These are phyloP conservation scores for Adelosebastes latens DNA, from an alignment of 2,797 vertebrate species.

Conservation along the genomic window DNA sequence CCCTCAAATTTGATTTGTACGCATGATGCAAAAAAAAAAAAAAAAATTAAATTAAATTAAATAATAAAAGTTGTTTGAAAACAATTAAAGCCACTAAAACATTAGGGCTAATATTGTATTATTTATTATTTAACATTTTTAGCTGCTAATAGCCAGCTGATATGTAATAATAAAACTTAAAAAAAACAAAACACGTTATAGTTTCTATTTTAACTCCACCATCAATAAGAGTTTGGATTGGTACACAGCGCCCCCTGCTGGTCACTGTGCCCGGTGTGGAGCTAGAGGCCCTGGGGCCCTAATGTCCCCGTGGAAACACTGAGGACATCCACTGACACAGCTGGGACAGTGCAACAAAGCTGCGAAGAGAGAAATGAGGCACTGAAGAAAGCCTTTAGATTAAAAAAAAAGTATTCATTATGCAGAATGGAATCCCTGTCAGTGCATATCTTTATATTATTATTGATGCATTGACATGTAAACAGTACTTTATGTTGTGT, in stretches of 20 bases:
- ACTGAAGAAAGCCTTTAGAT: too few relatives aligned
- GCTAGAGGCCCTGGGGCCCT: conserved; percentile 63
- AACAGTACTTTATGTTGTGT: background rate
- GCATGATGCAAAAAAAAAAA: too few relatives aligned
- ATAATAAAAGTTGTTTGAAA: background rate
- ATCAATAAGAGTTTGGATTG: conserved; percentile 37
- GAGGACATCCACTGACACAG: background rate
- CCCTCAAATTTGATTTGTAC: fast-evolving
- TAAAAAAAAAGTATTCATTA: too few relatives aligned
- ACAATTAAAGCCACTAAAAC: background rate
- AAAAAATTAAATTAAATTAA: background rate
- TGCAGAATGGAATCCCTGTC: background rate
- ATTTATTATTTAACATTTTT: background rate
- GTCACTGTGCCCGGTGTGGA: conserved; percentile 11
- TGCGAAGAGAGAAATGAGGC: background rate
- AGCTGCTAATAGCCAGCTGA: fast-evolving
- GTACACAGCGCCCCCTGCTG: conserved; percentile 80
- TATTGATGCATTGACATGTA: background rate
- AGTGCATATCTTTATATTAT: background rate
- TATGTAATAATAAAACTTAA: background rate
- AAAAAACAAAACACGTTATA: too few relatives aligned
- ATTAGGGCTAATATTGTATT: background rate
- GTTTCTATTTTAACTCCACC: conserved; percentile 6
- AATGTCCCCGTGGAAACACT: conserved; percentile 41
- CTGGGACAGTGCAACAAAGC: background rate